Base-by-base conservation (phyloP, 2,113 vertebrate genomes). In the Egretta garzetta region DNA sequence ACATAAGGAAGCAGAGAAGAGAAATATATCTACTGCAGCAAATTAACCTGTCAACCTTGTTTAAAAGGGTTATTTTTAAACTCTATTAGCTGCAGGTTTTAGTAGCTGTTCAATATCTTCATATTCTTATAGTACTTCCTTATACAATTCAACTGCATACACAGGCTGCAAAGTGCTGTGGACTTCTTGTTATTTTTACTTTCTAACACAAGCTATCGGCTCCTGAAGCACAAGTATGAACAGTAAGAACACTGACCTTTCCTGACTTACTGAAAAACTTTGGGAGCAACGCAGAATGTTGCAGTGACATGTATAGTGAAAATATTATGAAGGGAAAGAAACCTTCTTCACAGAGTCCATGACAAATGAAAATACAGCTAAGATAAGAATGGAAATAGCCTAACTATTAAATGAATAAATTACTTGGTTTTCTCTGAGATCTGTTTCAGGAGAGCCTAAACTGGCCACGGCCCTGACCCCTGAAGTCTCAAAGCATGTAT, bases 41-140 rank as follows among this genome's bases (percentile, higher is more conserved):
- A 97, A 97, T 97, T 96, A 97, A 96, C 94, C 96, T 97, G 97
- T 94, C 97, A 97, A 95, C 97, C 94, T 97, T 96, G 91, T 91
- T 97, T 97, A 96, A 97, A 94, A 96, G 96, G 93, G 89, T 94
- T 97, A 96, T 97, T 97, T 96, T 97, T 97, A 97, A 97, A 96
- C 87, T 86, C 87, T 88, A 80, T 96, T 93, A 96, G 89, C 93
- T 96, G 81, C 63, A 71, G 75, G 59, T 72, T 97, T 94, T 88
- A 59, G 56, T 74, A 83, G 79, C 84, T 96, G 87, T 70, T 93
- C 93, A 86, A 90, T 91, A 93, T 97, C 95, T 96, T 94, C 94
- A 93, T 95, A 91, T 82, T 80, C 77, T 62, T 77, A 80, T 1
- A 70, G 70, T 49, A 45, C 45, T 24, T 79, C 37, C 62, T 71